Evolutionary conservation across 2,888 invertebrate species (phyloP).

Genomic region (Ochlodes sylvanus): DNA sequence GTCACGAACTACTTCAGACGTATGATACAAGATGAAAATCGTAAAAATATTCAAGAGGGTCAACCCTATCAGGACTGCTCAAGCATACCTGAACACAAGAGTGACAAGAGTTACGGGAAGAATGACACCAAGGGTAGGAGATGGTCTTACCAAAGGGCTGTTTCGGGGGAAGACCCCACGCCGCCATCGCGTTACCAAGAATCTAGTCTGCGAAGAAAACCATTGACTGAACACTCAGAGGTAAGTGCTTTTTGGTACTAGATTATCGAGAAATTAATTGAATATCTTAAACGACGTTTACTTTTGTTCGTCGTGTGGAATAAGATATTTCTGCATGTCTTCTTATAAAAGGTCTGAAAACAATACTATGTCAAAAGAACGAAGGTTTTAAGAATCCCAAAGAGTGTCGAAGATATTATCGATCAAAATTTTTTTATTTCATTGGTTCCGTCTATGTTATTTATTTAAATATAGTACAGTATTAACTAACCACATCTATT

Average conservation of each 20-base stretch:
- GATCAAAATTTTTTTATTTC: too few species aligned
- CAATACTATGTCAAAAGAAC: too few species aligned
- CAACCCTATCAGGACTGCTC: conserved; percentile 69
- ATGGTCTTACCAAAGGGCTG: conserved; percentile 76
- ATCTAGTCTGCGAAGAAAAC: conserved; percentile 36
- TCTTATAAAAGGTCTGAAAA: too few species aligned
- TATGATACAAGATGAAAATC: conserved; percentile 68
- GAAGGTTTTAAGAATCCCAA: too few species aligned
- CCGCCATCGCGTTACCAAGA: conserved; percentile 56
- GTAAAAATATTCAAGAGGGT: conserved; percentile 56
- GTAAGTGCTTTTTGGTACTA: conserved; percentile 56
- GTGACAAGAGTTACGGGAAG: conserved; percentile 50
- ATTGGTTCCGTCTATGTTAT: too few species aligned
- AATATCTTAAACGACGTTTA: too few species aligned
- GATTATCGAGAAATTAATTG: too few species aligned
- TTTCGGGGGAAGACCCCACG: conserved; percentile 74
- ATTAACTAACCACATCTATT: conserved; percentile 36
- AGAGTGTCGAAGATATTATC: too few species aligned
- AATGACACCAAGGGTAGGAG: conserved; percentile 67
- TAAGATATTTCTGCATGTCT: too few species aligned
- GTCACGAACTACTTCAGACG: conserved; percentile 71
- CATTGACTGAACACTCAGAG: conserved; percentile 57
- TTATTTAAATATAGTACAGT: too few species aligned
- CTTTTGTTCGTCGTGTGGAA: too few species aligned
- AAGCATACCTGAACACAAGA: conserved; percentile 61